Evolutionary conservation across 2,113 vertebrate genomes (phyloP).

Genomic region (Scopus umbretta): DNA sequence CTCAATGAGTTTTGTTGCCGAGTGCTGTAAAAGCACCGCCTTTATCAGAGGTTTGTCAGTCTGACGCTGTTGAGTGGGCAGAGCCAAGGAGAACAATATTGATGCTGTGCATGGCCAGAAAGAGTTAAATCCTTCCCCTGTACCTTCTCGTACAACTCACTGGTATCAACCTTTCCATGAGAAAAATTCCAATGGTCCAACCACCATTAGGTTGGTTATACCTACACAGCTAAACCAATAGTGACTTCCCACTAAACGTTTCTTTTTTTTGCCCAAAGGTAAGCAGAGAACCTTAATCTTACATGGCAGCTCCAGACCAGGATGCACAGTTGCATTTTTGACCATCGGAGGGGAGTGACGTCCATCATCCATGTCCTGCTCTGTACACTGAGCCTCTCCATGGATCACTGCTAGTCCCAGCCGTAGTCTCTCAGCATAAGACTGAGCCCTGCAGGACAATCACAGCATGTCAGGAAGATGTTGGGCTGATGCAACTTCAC

Average conservation of each 20-base stretch:
- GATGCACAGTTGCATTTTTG: slow-evolving; percentile 89
- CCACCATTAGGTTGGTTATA: neutral
- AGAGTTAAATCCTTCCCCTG: neutral
- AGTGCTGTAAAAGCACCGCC: neutral
- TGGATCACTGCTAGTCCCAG: slow-evolving; percentile 96
- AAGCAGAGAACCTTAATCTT: slow-evolving; percentile 64
- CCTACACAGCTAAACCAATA: neutral
- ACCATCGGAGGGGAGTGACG: slow-evolving; percentile 93
- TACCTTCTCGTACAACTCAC: neutral
- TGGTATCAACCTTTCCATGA: neutral
- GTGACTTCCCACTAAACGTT: neutral
- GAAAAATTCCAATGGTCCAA: neutral
- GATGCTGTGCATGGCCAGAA: neutral
- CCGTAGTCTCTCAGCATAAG: slow-evolving; percentile 91
- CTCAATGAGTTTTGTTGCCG: neutral
- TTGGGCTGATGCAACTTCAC: neutral
- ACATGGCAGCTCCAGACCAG: slow-evolving; percentile 92
- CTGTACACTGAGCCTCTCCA: slow-evolving; percentile 92
- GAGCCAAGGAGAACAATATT: neutral
- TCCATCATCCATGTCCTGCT: slow-evolving; percentile 97
- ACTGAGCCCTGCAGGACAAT: slow-evolving; percentile 84
- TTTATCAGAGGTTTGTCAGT: neutral
- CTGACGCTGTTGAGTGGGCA: neutral
- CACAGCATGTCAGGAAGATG: neutral
- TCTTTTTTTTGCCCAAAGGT: neutral